Conservation (phyloP, 2,113 vertebrate genomes). For the Podarcis cretensis region DNA sequence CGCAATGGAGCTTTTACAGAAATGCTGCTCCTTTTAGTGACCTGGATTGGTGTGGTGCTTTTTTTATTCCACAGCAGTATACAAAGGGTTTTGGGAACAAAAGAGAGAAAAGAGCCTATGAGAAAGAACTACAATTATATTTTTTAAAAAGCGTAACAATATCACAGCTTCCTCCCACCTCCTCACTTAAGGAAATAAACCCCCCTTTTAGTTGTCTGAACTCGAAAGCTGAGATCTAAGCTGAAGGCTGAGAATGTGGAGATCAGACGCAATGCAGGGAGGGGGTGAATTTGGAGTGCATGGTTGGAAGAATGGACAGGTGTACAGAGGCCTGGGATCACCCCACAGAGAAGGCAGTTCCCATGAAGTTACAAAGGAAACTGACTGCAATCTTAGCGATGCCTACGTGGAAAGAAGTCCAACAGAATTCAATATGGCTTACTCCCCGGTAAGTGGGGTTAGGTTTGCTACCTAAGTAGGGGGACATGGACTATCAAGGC, state of each 20-base stretch:
- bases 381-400: too few species aligned
- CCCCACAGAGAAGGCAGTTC: too few species aligned
- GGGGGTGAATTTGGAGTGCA: not conserved
- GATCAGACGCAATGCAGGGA: not conserved
- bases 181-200: not conserved
- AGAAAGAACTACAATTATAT: not conserved
- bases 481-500: too few species aligned
- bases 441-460: too few species aligned
- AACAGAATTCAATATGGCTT: too few species aligned
- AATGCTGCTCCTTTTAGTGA: slow-evolving; percentile 22
- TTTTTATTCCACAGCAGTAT: not conserved
- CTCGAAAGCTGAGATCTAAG: not conserved
- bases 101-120: not conserved
- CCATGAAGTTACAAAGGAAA: too few species aligned
- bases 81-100: not conserved
- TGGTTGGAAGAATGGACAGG: too few species aligned
- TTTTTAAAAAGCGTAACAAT: not conserved
- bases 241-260: not conserved
- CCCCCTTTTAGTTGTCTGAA: not conserved
- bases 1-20: not conserved
- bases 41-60: slow-evolving; percentile 22
- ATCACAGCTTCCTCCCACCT: not conserved
- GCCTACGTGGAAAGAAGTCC: too few species aligned
- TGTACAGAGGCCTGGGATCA: too few species aligned
- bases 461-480: too few species aligned